phyloP scores from a whole-genome alignment of 1,140 invertebrate species.

The Bombus turneri region DNA sequence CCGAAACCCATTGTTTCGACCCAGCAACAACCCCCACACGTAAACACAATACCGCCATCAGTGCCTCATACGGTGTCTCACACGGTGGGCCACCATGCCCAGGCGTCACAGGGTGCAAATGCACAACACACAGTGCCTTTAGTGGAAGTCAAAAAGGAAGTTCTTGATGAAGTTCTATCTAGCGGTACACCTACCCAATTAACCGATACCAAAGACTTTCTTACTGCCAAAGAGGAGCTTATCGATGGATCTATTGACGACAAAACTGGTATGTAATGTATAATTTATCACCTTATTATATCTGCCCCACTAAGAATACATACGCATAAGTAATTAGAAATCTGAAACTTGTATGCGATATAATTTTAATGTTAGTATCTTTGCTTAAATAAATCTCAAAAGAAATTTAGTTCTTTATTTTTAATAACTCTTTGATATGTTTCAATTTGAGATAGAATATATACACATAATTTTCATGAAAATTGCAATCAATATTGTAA shows the following conservation, averaged over 20 bases:
- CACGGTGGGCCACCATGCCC: conserved; percentile 70
- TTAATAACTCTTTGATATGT: neutral
- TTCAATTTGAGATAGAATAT: neutral
- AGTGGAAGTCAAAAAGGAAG: conserved; percentile 82
- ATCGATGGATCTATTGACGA: conserved; percentile 79
- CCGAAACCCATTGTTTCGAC: conserved; percentile 51
- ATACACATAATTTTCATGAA: neutral
- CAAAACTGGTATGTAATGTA: conserved; percentile 76
- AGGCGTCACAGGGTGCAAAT: conserved; percentile 75
- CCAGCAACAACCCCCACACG: conserved; percentile 59
- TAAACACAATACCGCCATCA: conserved; percentile 62
- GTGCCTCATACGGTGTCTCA: conserved; percentile 69
- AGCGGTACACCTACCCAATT: conserved; percentile 74
- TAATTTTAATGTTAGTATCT: neutral
- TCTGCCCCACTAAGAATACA: neutral
- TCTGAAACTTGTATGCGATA: neutral
- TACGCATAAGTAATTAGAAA: neutral
- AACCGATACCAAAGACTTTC: conserved; percentile 82
- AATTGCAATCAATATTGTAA: neutral
- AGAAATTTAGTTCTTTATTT: neutral
- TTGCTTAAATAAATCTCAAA: neutral
- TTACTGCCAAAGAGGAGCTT: conserved; percentile 82
- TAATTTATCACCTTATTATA: neutral
- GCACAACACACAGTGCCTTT: conserved; percentile 80
- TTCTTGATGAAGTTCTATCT: conserved; percentile 78